Percentiles rank a stretch among this genome's conserved stretches.
Conservation (phyloP, 2,113 vertebrate species). For the Chelonoidis abingdonii region DNA sequence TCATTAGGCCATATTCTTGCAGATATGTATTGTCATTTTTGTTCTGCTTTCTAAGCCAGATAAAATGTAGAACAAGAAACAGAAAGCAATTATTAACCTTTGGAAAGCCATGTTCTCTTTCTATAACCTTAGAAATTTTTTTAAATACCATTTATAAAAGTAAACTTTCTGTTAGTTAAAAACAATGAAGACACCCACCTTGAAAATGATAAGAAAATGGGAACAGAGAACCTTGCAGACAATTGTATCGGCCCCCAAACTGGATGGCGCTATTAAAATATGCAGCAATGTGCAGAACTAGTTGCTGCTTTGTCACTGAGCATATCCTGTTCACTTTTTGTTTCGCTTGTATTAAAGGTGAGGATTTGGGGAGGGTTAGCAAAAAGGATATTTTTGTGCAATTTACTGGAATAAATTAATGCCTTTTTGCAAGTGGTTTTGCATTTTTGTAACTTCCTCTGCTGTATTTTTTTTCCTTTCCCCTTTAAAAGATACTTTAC, state of each 20-base stretch:
- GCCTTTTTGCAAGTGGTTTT: neutral
- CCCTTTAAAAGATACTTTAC: neutral
- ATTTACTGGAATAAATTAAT: neutral
- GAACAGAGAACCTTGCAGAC: neutral
- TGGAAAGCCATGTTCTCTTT: conserved; percentile 33
- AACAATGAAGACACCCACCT: neutral
- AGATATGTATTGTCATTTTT: conserved; percentile 16
- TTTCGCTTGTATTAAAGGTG: neutral
- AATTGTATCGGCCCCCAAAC: neutral
- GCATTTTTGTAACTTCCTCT: neutral
- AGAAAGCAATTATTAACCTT: conserved; percentile 57
- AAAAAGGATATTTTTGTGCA: neutral
- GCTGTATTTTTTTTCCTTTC: neutral
- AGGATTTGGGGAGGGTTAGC: neutral
- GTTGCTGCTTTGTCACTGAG: neutral
- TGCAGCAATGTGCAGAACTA: neutral
- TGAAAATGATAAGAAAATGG: neutral
- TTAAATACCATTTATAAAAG: neutral
- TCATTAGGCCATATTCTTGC: conserved; percentile 27
- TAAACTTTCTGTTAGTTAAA: conserved; percentile 10
- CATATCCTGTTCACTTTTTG: neutral
- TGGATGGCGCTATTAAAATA: neutral
- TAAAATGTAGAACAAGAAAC: neutral
- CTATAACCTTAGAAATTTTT: conserved; percentile 25
- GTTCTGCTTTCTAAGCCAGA: conserved; percentile 31